Evolutionary conservation across 1,140 invertebrate genomes (phyloP).

Genomic region (Saccostrea cuccullata): DNA sequence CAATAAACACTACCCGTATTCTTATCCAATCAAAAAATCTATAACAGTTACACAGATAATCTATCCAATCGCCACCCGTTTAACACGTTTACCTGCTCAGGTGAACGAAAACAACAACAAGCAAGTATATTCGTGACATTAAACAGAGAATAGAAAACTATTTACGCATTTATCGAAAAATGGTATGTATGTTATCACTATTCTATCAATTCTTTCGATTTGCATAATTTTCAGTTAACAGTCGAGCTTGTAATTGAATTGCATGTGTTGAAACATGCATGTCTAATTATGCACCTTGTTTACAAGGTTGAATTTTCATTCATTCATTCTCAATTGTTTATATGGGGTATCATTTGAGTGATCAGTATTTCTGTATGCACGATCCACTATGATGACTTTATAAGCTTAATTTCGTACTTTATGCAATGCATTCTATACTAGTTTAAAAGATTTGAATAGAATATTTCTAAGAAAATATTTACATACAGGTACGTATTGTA

Average conservation of each 20-base stretch:
- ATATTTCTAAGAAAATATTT: too few relatives aligned
- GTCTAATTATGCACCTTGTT: too few relatives aligned
- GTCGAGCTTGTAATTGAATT: not conserved
- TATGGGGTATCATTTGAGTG: too few relatives aligned
- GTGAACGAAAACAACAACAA: conserved; percentile 25
- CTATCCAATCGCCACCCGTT: not conserved
- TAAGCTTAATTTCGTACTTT: too few relatives aligned
- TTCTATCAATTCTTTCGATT: not conserved
- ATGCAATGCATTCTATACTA: too few relatives aligned
- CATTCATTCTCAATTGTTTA: too few relatives aligned
- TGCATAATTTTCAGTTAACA: not conserved
- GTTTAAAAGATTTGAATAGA: too few relatives aligned
- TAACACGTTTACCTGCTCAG: conserved; percentile 2
- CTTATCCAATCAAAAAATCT: conserved; percentile 21
- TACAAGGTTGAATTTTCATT: too few relatives aligned
- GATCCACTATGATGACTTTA: too few relatives aligned
- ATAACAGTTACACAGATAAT: not conserved
- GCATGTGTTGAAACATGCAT: not conserved
- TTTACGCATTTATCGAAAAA: not conserved
- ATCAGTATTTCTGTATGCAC: too few relatives aligned
- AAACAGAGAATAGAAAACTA: not conserved
- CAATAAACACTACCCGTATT: conserved; percentile 6
- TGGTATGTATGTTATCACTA: not conserved
- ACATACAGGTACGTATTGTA: too few relatives aligned
- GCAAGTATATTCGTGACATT: not conserved